phyloP scores from a whole-genome alignment of 2,797 vertebrate species.

The Gambusia yucatana region DNA sequence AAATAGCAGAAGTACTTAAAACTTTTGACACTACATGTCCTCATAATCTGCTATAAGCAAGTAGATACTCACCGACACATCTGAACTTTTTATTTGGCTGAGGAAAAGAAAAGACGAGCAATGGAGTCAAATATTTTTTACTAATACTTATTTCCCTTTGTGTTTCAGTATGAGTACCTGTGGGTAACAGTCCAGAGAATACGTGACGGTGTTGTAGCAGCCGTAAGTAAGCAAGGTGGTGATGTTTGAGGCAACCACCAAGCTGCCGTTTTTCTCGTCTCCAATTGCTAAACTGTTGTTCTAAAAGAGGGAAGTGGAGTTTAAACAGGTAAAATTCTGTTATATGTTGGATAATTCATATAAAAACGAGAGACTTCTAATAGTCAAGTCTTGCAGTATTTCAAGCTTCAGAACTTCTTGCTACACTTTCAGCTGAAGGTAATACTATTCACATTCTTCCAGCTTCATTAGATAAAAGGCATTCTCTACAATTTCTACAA shows the following conservation, averaged over 20 bases:
- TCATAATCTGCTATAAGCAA: not conserved
- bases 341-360: not conserved
- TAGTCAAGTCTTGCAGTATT: not conserved
- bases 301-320: not conserved
- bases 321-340: not conserved
- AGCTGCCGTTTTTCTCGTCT: not conserved
- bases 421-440: not conserved
- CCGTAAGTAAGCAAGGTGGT: not conserved
- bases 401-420: not conserved
- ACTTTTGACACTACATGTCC: not conserved
- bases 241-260: not conserved
- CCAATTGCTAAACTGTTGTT: not conserved
- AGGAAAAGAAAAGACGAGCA: not conserved
- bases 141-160: not conserved
- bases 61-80: not conserved
- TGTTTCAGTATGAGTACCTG: not conserved
- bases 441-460: not conserved
- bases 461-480: not conserved
- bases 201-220: not conserved
- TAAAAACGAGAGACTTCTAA: not conserved
- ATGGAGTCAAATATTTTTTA: not conserved
- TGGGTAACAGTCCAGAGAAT: not conserved
- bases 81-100: fast-evolving
- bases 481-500: not conserved
- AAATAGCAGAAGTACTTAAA: not conserved